phyloP scores from a whole-genome alignment of 1,140 invertebrate genomes.

The Caerostris darwini region DNA sequence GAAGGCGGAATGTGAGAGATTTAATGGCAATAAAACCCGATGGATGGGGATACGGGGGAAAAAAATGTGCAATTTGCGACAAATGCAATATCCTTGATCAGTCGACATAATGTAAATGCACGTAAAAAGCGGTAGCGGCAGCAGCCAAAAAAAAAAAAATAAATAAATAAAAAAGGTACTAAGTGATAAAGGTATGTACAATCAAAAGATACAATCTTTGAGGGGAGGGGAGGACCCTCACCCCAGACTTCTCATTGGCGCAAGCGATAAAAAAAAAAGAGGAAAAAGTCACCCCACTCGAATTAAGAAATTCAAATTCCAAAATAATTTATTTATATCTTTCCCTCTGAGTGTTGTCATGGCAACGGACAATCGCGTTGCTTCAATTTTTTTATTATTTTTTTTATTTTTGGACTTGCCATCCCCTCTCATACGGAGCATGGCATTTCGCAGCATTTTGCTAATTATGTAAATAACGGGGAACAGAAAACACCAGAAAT shows the following conservation, averaged over 20 bases:
- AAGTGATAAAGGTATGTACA: conserved; percentile 18
- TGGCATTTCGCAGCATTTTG: conserved; percentile 72
- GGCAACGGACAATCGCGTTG: conserved; percentile 29
- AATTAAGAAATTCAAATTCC: conserved; percentile 78
- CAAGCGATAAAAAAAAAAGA: background rate
- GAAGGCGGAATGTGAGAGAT: background rate
- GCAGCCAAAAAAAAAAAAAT: background rate
- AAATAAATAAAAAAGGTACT: background rate
- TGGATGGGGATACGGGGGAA: background rate
- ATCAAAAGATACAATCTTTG: conserved; percentile 28
- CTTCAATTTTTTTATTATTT: background rate
- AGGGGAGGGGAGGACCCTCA: background rate
- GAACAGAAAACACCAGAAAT: conserved; percentile 76
- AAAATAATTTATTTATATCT: conserved; percentile 77
- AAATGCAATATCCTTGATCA: conserved; percentile 37
- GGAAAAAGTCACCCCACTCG: conserved; percentile 7
- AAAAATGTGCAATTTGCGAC: conserved; percentile 51
- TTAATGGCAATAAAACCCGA: conserved; percentile 54
- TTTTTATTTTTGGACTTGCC: background rate
- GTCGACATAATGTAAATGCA: conserved; percentile 55
- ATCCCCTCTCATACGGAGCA: background rate
- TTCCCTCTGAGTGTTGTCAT: conserved; percentile 50
- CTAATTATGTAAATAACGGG: conserved; percentile 78
- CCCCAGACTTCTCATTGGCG: conserved; percentile 9
- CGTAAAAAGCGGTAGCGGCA: conserved; percentile 11